Conservation (phyloP, 2,888 invertebrate genomes). For the Tinea trinotella region DNA sequence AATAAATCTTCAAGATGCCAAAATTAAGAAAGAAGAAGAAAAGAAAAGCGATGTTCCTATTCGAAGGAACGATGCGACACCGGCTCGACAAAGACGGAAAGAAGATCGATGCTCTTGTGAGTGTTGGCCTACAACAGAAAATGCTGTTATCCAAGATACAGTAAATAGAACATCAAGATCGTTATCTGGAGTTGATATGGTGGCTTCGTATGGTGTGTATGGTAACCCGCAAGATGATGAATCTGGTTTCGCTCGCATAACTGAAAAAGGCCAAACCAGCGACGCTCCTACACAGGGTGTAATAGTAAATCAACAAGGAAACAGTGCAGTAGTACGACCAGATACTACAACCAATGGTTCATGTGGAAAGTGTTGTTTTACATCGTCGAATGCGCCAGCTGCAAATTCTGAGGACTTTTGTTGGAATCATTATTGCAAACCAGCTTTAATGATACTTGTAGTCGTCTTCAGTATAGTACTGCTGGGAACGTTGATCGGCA, state of each 20-base stretch:
- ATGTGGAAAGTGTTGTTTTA: slow-evolving; percentile 53
- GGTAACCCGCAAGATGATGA: slow-evolving; percentile 65
- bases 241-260: slow-evolving; percentile 57
- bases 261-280: slow-evolving; percentile 54
- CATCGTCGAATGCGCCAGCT: slow-evolving; percentile 43
- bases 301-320: slow-evolving; percentile 67
- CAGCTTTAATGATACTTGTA: slow-evolving; percentile 65
- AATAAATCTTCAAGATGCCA: slow-evolving; percentile 56
- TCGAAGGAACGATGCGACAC: slow-evolving; percentile 48
- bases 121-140: slow-evolving; percentile 66
- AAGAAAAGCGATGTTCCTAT: slow-evolving; percentile 54
- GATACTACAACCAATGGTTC: slow-evolving; percentile 35
- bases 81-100: slow-evolving; percentile 55
- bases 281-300: slow-evolving; percentile 65
- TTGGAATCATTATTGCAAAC: slow-evolving; percentile 69
- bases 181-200: slow-evolving; percentile 65
- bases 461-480: slow-evolving; percentile 69
- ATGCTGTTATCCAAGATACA: slow-evolving; percentile 47
- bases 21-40: slow-evolving; percentile 64
- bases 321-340: slow-evolving; percentile 59
- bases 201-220: slow-evolving; percentile 68
- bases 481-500: slow-evolving; percentile 70
- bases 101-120: slow-evolving; percentile 67
- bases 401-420: slow-evolving; percentile 65
- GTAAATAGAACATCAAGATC: slow-evolving; percentile 57